Base-by-base conservation (phyloP, 2,797 vertebrate genomes). In the Sebastes steindachneri region DNA sequence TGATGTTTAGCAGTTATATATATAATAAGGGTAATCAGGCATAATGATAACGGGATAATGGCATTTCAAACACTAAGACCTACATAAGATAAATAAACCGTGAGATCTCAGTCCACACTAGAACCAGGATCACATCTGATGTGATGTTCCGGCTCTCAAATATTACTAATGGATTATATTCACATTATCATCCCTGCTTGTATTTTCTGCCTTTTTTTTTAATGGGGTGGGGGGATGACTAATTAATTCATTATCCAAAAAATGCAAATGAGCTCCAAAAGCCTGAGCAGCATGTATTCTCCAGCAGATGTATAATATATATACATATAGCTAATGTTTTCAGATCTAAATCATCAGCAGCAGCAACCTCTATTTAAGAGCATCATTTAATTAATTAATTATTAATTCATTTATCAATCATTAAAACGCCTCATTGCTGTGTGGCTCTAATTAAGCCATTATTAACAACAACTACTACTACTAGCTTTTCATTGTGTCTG, bases 221-320 rank as follows among this genome's bases (percentile, higher is more conserved):
- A 94, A 94, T 93, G 91, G 89, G 17, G 41, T 45, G 84, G 86
- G 88, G 93, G 31, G 91, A 87, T 92, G 91, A 93, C 92, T 93
- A 94, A 95, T 94, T 95, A 95, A 96, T 96, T 95, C 87, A 95
- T 95, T 94, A 94, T 94, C 86, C 92, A 81, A 86, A 94, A 94
- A 84, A 95, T 96, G 95, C 93, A 95, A 96, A 95, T 95, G 88
- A 94, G 92, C 69, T 73, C 67, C 89, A 82, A 76, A 75, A 88
- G 88, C 84, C 67, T 84, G 68, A 83, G 85, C 77, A 79, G 83
- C 86, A 80, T 86, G 58, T 74, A 58, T 86, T 77, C 76, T 71
- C 66, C 79, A 63, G 26, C 59, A 85, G 72, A 78, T 76, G 68
- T 37, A 37, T 37, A 37, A 37, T 37, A 37, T 37, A 37, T 37